These are phyloP conservation scores for Macquaria australasica DNA, from an alignment of 2,113 vertebrate genomes.

Conservation along the genomic window DNA sequence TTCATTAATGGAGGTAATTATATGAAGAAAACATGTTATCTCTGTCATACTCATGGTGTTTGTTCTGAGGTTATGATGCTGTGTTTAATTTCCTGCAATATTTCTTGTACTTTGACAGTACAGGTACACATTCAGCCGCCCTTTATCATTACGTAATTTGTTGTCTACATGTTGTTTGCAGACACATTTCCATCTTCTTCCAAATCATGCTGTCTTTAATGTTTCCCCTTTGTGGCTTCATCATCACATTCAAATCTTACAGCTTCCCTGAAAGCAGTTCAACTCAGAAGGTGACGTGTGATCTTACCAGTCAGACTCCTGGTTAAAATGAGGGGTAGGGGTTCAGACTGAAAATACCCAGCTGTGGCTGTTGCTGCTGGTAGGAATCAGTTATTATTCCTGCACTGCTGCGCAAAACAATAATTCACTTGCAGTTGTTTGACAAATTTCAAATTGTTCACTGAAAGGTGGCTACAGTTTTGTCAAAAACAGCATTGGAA, in stretches of 20 bases:
- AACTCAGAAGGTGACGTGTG: slow-evolving; percentile 3
- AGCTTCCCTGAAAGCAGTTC: not conserved
- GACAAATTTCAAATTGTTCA: not conserved
- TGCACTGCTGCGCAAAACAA: not conserved
- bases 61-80: not conserved
- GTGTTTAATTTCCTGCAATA: not conserved
- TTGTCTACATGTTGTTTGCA: not conserved
- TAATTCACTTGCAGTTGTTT: not conserved
- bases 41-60: not conserved
- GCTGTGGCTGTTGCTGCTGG: not conserved
- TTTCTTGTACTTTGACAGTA: not conserved
- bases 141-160: not conserved
- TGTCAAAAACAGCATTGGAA: not conserved
- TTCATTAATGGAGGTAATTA: not conserved
- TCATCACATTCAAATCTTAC: not conserved
- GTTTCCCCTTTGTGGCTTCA: not conserved
- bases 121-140: not conserved
- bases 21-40: not conserved
- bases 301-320: slow-evolving; percentile 11
- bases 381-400: not conserved
- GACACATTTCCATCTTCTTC: not conserved
- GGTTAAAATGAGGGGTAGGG: slow-evolving; percentile 13
- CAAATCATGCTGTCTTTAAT: slow-evolving; percentile 14
- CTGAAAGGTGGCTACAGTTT: not conserved
- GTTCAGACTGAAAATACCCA: slow-evolving; percentile 8